Conservation (phyloP, 2,888 invertebrate genomes). For the Aethes cnicana region DNA sequence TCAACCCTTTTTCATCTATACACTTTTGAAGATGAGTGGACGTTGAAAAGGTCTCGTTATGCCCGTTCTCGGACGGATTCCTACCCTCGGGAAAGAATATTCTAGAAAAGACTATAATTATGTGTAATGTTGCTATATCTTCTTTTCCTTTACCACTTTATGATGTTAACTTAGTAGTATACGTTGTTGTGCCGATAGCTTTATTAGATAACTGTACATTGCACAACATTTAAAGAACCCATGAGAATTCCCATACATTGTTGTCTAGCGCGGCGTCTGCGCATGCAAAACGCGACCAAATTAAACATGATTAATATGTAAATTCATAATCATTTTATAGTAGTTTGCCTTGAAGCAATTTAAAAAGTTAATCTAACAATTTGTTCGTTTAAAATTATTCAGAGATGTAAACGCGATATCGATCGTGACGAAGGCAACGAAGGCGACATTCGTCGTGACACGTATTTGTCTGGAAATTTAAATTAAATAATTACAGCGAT, state of each 20-base stretch:
- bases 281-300: slow-evolving; percentile 17
- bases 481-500: slow-evolving; percentile 6
- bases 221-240: background rate
- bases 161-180: background rate
- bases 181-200: background rate
- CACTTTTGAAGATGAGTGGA: too few species aligned
- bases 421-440: slow-evolving; percentile 12
- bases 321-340: slow-evolving; percentile 5
- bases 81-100: too few species aligned
- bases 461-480: slow-evolving; percentile 16
- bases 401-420: slow-evolving; percentile 24
- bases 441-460: slow-evolving; percentile 16
- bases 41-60: too few species aligned
- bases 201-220: background rate
- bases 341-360: slow-evolving; percentile 24
- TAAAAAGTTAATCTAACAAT: slow-evolving; percentile 24
- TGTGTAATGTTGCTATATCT: too few species aligned
- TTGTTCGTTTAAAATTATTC: slow-evolving; percentile 28
- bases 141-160: background rate
- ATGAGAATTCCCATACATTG: slow-evolving; percentile 14
- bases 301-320: slow-evolving; percentile 18
- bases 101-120: too few species aligned
- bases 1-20: too few species aligned
- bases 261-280: slow-evolving; percentile 23
- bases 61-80: too few species aligned